Base-by-base conservation (phyloP, 2,888 invertebrate genomes). In the Psylliodes chrysocephalus region DNA sequence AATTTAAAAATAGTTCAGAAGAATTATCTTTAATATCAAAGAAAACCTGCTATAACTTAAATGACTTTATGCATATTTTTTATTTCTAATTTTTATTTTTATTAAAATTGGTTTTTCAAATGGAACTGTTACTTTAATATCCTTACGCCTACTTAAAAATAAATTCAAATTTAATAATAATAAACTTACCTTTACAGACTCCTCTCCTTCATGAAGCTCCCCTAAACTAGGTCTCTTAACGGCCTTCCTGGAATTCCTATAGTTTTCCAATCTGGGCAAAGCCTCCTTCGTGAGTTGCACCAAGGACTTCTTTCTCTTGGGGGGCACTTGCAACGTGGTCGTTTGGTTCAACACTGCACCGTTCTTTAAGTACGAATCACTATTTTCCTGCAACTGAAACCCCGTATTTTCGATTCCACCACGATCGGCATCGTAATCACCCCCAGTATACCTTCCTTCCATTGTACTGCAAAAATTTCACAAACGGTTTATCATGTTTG, bases 151-250 rank as follows among this genome's bases (percentile, higher is more conserved):
- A n/a, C n/a, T n/a, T n/a, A n/a, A n/a, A n/a, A n/a, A n/a, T n/a
- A n/a, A n/a, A n/a, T n/a, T n/a, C n/a, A n/a, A n/a, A n/a, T n/a
- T n/a, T n/a, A n/a, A n/a, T n/a, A n/a, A n/a, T n/a, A n/a, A n/a
- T n/a, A 42, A 1, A 44, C 66, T 66, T 77, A 84, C 86, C 82
- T 85, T 85, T 57, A 79, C 74, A 38, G 78, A 76, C 61, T 85
- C 85, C 68, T 87, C 86, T 40, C 91, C 90, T 22, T 91, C 91
- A 76, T 94, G 94, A 44, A 95, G 83, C 77, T 94, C 93, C 15
- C 94, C 93, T 60, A 95, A 85, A 18, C 94, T 93, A 0, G 94
- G 94, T 68, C 95, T 86, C 79, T 93, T 93, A 54, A 89, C 82
- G 0, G 91, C 91, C 71, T 92, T 85, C 75, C 90, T 89, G 0